phyloP scores from a whole-genome alignment of 1,140 invertebrate species.

The Pseudomyrmex pallidus region DNA sequence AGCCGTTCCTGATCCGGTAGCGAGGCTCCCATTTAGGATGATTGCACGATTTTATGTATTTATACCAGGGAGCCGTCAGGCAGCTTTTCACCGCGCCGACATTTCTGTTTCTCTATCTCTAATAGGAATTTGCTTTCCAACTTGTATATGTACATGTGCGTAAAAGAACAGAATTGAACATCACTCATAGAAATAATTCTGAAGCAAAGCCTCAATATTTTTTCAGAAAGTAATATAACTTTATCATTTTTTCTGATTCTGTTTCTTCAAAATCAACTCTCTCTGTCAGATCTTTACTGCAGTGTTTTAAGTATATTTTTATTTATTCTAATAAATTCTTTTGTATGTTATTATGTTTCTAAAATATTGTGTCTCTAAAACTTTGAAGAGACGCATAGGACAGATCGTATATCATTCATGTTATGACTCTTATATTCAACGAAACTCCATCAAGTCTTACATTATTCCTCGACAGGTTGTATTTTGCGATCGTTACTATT shows the following conservation, averaged over 20 bases:
- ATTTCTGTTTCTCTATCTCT: constrained; percentile 42
- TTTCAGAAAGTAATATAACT: background rate
- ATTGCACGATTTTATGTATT: constrained; percentile 83
- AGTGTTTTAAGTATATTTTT: too few relatives aligned
- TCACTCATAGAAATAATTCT: background rate
- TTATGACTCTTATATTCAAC: constrained; percentile 37
- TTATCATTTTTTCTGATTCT: background rate
- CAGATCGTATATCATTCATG: constrained; percentile 38
- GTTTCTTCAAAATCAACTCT: background rate
- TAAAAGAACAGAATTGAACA: constrained; percentile 5
- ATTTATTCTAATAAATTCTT: too few relatives aligned
- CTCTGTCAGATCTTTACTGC: too few relatives aligned
- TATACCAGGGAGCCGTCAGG: constrained; percentile 65
- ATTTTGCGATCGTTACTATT: constrained; percentile 52
- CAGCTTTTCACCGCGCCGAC: constrained; percentile 35
- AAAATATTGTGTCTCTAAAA: constrained; percentile 4
- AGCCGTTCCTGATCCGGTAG: constrained; percentile 56
- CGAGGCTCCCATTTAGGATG: constrained; percentile 77
- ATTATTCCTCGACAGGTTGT: constrained; percentile 52
- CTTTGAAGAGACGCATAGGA: background rate
- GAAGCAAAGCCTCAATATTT: constrained; percentile 14
- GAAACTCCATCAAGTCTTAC: constrained; percentile 29
- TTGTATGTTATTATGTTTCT: background rate
- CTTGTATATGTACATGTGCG: background rate
- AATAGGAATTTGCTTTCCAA: constrained; percentile 60